Base-by-base conservation (phyloP, 2,797 vertebrate genomes). In the Platalea minor region DNA sequence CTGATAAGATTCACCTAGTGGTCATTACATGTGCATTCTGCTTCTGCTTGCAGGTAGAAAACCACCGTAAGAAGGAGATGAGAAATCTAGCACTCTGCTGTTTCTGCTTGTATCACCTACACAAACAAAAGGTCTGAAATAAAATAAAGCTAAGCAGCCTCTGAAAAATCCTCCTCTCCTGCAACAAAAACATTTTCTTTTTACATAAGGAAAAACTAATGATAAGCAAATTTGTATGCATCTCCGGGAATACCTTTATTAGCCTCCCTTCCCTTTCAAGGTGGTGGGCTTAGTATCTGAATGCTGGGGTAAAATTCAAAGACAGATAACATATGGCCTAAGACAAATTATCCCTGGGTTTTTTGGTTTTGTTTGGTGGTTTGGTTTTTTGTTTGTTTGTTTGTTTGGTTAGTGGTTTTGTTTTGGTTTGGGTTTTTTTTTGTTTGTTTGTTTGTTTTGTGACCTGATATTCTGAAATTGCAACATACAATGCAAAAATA, bases 11-110 rank as follows among this genome's bases (percentile, higher is more conserved):
- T 31, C 45, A 89, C 51, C 15, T 48, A 69, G 21, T 3, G 10
- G 29, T 23, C 5, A 9, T 29, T 25, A 63, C 35, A 20, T 0
- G 2, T 16, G 17, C 18, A n/a, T 35, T 67, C 29, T 23, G 19
- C 54, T 35, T 67, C 29, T 23, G 19, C 54, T 54, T 81, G 25
- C 37, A 45, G 31, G 37, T 60, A 65, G 17, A 68, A 63, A 91
- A 73, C 7, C 2, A 1, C 39, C 21, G 8, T n/a, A 46, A 53
- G 28, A 13, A 53, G 11, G 13, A 48, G 9, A 67, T 11, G 6
- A 86, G 45, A 64, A 91, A 57, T 25, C n/a, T 31, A 68, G 39
- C 28, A 59, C 31, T 50, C 48, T 11, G 12, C 7, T 48, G 46
- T 31, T 81, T 43, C 72, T 59, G 20, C 37, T 89, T 5, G 0